Evolutionary conservation across 2,888 invertebrate genomes (phyloP).

Genomic region (Serrognathus titanus): DNA sequence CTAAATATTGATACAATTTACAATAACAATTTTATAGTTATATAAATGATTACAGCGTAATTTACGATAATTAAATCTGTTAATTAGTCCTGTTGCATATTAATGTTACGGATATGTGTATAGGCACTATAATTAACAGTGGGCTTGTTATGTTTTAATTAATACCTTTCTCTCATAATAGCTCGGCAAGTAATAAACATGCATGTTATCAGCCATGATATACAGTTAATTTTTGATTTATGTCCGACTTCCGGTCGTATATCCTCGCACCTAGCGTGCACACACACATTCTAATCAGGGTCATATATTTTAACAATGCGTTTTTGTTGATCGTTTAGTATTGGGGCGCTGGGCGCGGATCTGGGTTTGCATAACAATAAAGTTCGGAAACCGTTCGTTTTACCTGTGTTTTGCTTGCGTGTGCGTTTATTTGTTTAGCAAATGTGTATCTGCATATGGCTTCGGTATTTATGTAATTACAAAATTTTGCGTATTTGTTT

Average conservation of each 20-base stretch:
- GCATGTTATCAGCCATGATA: slow-evolving; percentile 41
- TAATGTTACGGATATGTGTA: slow-evolving; percentile 37
- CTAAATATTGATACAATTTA: slow-evolving; percentile 16
- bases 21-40: slow-evolving; percentile 16
- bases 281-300: slow-evolving; percentile 33
- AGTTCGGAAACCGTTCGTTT: background rate
- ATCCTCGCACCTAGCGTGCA: slow-evolving; percentile 41
- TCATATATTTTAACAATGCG: slow-evolving; percentile 32
- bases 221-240: slow-evolving; percentile 44
- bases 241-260: slow-evolving; percentile 40
- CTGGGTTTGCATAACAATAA: slow-evolving; percentile 26
- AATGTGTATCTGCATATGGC: no score
- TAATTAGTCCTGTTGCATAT: slow-evolving; percentile 37
- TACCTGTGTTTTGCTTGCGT: no score
- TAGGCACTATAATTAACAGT: slow-evolving; percentile 38
- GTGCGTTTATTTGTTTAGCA: no score
- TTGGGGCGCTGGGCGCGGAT: slow-evolving; percentile 18
- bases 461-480: no score
- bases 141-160: slow-evolving; percentile 44
- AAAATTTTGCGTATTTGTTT: no score
- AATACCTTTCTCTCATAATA: slow-evolving; percentile 41
- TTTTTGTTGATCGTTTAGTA: slow-evolving; percentile 28
- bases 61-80: slow-evolving; percentile 40
- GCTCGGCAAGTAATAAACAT: slow-evolving; percentile 38
- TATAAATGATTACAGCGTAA: slow-evolving; percentile 25